Base-by-base conservation (phyloP, 2,888 invertebrate species). In the Globia sparganii region DNA sequence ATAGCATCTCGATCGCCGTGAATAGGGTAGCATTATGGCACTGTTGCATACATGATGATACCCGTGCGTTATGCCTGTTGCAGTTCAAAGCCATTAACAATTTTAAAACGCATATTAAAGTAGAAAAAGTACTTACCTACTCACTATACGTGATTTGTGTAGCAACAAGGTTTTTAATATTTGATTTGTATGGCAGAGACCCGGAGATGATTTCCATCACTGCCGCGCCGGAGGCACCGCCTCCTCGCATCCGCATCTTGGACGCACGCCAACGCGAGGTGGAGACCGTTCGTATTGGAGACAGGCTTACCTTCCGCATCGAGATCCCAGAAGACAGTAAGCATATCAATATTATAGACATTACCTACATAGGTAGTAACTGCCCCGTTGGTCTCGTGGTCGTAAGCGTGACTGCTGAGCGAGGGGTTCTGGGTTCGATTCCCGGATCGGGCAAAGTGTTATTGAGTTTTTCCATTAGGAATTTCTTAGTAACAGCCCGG, bases 151-250 rank as follows among this genome's bases (percentile, higher is more conserved):
- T 40, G 28, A 11, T 69, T 61, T 56, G 13, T 37, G 46, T 37
- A 49, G 28, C 49, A 34, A 76, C 9, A 53, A 58, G 18, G 21
- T 66, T 80, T 34, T 69, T 13, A 59, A 73, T 56, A 53, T 69
- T 84, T 61, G 18, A 0, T 81, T 85, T 65, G 4, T 59, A 62
- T 61, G 66, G 31, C 96, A 98, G 98, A 93, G 99, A 99, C 96
- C 99, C 99, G 80, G 99, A 99, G 95, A 99, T 99, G 98, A 99
- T 99, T 92, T 99, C 99, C 92, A 99, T 99, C 93, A 99, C 99
- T 46, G 99, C 99, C 56, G 99, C 99, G 31, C 99, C 99, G 1
- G 99, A 99, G 96, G 99, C 99, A 40, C 99, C 99, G 66, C 98
- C 99, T 87, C 99, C 99, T 92, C 98, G 99, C 92, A 99, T 99